Evolutionary conservation across 2,888 invertebrate species (phyloP).

Genomic region (Limnephilus marmoratus): DNA sequence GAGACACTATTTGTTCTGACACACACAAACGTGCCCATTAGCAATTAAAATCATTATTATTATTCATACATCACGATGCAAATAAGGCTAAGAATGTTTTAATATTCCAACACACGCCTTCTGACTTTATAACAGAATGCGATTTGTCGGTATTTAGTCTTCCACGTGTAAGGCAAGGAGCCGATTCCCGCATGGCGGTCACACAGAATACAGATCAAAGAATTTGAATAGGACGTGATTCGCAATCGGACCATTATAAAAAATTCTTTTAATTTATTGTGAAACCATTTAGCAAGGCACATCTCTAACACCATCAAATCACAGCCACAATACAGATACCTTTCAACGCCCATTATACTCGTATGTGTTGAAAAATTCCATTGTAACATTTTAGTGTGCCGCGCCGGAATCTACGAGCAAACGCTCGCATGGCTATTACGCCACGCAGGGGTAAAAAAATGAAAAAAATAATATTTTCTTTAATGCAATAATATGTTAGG

Average conservation of each 20-base stretch:
- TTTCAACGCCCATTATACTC: too few species aligned
- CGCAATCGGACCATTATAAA: neutral
- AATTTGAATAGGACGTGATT: neutral
- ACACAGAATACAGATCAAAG: neutral
- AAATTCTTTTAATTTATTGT: neutral
- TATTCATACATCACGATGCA: neutral
- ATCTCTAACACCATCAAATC: too few species aligned
- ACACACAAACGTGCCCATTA: neutral
- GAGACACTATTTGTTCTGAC: neutral
- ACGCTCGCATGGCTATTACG: too few species aligned
- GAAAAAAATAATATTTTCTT: too few species aligned
- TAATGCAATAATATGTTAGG: too few species aligned
- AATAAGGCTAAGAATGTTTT: neutral
- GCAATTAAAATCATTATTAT: conserved; percentile 15
- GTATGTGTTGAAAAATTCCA: too few species aligned
- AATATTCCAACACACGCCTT: conserved; percentile 22
- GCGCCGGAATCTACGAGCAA: too few species aligned
- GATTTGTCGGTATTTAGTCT: neutral
- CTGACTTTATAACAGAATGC: neutral
- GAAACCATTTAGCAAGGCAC: neutral
- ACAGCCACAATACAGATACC: too few species aligned
- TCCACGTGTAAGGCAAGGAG: conserved; percentile 23
- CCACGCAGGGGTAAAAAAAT: too few species aligned
- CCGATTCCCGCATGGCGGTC: neutral
- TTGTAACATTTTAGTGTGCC: too few species aligned